Percentiles rank a stretch among this genome's conserved stretches.
These are phyloP conservation scores for Meteorus colon DNA, from an alignment of 2,888 invertebrate species.

Conservation along the genomic window DNA sequence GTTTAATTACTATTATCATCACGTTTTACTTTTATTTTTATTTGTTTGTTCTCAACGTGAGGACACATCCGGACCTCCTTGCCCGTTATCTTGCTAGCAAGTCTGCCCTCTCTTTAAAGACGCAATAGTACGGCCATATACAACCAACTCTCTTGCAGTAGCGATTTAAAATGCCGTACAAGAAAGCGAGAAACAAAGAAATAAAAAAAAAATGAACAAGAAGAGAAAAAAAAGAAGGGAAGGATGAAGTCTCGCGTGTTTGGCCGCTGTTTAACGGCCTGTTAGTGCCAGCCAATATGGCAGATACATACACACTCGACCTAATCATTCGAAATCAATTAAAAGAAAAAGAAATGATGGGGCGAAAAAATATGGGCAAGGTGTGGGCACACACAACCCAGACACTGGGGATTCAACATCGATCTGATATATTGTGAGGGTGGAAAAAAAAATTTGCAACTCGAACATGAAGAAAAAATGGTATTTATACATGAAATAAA, in stretches of 20 bases:
- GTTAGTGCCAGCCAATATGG: conserved; percentile 47
- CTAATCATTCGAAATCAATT: conserved; percentile 30
- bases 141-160: conserved; percentile 15
- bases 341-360: conserved; percentile 2
- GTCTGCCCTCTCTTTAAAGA: conserved; percentile 17
- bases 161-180: conserved; percentile 25
- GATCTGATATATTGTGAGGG: conserved; percentile 11
- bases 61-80: conserved; percentile 9
- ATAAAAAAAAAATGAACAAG: not conserved
- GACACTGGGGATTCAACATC: not conserved
- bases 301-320: conserved; percentile 14
- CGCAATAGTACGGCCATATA: conserved; percentile 9
- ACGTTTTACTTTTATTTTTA: not conserved
- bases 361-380: conserved; percentile 11
- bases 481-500: not conserved
- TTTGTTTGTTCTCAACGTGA: not conserved
- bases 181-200: not conserved
- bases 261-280: conserved; percentile 54
- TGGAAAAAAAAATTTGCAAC: not conserved
- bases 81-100: not conserved
- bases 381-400: conserved; percentile 15
- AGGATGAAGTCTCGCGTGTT: conserved; percentile 54
- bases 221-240: conserved; percentile 28
- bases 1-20: not conserved
- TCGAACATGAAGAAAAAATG: not conserved